These are phyloP conservation scores for Drosophila conformis DNA, from an alignment of 2,888 invertebrate species.

Conservation along the genomic window DNA sequence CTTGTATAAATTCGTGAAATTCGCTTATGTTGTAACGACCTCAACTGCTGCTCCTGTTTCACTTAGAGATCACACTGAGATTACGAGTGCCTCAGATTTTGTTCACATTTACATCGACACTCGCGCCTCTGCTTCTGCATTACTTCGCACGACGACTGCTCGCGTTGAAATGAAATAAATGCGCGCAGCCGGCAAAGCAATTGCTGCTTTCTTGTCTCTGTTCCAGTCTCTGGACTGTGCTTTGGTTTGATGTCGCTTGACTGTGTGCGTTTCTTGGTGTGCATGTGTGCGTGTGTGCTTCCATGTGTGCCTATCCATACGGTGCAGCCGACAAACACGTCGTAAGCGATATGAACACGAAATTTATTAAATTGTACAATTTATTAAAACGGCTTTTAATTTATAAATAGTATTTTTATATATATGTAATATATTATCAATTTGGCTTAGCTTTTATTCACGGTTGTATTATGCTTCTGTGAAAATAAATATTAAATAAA, in stretches of 20 bases:
- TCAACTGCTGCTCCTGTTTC: constrained; percentile 9
- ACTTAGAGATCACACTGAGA: constrained; percentile 43
- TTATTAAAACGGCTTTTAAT: neutral
- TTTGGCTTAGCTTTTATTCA: neutral
- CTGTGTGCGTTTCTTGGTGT: neutral
- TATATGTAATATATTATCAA: neutral
- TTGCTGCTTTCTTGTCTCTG: constrained; percentile 11
- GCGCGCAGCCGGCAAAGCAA: constrained; percentile 33
- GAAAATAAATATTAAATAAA: neutral
- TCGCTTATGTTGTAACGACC: constrained; percentile 30
- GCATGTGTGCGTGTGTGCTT: neutral
- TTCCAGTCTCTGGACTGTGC: constrained; percentile 10
- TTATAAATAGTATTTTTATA: neutral
- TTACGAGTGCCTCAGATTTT: neutral
- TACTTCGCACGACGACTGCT: constrained; percentile 54
- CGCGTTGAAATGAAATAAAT: constrained; percentile 52
- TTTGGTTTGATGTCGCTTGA: constrained; percentile 37
- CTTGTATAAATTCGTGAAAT: constrained; percentile 36
- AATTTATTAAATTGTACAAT: neutral
- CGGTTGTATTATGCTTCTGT: neutral
- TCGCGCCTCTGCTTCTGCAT: constrained; percentile 9
- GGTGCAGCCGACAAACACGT: constrained; percentile 48
- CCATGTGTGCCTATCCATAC: neutral
- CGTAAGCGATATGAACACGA: neutral
- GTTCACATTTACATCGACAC: neutral